phyloP scores from a whole-genome alignment of 2,888 invertebrate species.

The Ypsolopha scabrella region DNA sequence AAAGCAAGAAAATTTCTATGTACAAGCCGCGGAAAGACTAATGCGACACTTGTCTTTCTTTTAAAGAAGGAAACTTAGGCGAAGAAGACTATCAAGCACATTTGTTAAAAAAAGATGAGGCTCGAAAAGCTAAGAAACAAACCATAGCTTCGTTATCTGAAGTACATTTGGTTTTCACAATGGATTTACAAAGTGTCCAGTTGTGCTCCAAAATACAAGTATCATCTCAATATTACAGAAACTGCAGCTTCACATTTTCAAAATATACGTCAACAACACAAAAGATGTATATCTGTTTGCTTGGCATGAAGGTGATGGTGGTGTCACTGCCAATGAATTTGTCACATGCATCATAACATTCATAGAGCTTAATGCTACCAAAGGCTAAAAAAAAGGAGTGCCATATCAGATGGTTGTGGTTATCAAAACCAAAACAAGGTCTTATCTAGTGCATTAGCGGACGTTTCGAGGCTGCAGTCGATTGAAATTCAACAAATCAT shows the following conservation, averaged over 20 bases:
- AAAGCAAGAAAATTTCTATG: background rate
- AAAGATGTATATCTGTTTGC: background rate
- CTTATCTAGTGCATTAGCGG: background rate
- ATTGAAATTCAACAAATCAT: background rate
- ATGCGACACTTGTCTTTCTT: background rate
- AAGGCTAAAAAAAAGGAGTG: background rate
- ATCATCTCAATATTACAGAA: background rate
- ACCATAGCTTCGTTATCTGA: background rate
- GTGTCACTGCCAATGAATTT: slow-evolving; percentile 13
- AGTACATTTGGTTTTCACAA: background rate
- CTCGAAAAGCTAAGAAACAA: background rate
- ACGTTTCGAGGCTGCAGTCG: background rate
- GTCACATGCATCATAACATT: slow-evolving; percentile 10
- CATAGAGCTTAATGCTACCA: slow-evolving; percentile 6
- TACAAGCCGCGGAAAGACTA: too few relatives aligned
- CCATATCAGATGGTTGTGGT: slow-evolving; percentile 9
- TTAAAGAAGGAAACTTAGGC: background rate
- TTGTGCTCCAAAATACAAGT: background rate
- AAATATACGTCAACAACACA: background rate
- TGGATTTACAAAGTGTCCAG: background rate
- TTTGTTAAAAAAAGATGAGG: background rate
- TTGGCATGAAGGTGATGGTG: slow-evolving; percentile 13
- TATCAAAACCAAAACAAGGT: slow-evolving; percentile 10
- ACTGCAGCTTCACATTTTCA: background rate
- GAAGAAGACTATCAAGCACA: background rate